A percentile compares a stretch with the other conserved stretches of the same genome.
phyloP scores from a whole-genome alignment of 1,140 invertebrate species.

The Theocolax elegans region DNA sequence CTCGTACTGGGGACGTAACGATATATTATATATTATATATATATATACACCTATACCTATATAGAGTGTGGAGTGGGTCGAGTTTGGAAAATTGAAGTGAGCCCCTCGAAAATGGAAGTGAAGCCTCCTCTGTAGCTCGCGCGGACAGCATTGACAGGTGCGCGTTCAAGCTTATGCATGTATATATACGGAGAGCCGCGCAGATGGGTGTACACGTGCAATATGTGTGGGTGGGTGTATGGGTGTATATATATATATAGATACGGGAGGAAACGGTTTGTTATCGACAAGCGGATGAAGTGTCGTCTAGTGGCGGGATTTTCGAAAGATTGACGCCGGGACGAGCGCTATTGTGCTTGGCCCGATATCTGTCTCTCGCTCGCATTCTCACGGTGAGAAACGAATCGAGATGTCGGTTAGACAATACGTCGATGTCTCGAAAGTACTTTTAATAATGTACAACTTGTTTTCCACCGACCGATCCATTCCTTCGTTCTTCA shows the following conservation, averaged over 20 bases:
- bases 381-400: neutral
- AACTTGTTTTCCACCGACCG: neutral
- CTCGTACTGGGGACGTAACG: neutral
- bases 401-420: slow-evolving; percentile 9
- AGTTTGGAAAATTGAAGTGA: slow-evolving; percentile 24
- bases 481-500: neutral
- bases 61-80: neutral
- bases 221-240: too few species aligned
- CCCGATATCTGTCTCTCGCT: neutral
- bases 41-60: neutral
- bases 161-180: too few species aligned
- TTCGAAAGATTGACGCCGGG: slow-evolving; percentile 39
- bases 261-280: slow-evolving; percentile 19
- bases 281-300: slow-evolving; percentile 40
- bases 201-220: too few species aligned
- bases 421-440: neutral
- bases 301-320: slow-evolving; percentile 39
- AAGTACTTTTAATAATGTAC: slow-evolving; percentile 19
- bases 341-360: neutral
- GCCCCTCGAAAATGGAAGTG: slow-evolving; percentile 3
- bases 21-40: neutral
- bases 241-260: too few species aligned
- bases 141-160: too few species aligned
- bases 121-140: neutral
- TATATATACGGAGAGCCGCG: too few species aligned